Evolutionary conservation across 2,113 vertebrate species (phyloP).

Genomic region (Leiothrix lutea): DNA sequence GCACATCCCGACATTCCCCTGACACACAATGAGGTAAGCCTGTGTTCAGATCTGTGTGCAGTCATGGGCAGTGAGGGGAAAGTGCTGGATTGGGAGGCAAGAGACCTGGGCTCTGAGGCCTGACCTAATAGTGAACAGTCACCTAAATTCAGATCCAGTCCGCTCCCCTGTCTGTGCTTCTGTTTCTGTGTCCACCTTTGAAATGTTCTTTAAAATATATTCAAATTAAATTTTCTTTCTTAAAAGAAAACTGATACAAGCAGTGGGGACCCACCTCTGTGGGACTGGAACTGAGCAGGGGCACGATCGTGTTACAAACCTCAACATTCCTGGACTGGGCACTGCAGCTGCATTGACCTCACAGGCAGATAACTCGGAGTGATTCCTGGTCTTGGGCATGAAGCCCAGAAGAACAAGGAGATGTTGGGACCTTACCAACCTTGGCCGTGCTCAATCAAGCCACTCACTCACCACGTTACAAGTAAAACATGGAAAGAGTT

Average conservation of each 20-base stretch:
- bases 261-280: not conserved
- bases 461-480: rapidly evolving
- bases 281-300: rapidly evolving
- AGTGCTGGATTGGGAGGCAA: not conserved
- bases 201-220: not conserved
- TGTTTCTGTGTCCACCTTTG: not conserved
- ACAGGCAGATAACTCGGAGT: rapidly evolving
- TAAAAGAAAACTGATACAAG: not conserved
- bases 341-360: not conserved
- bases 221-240: not conserved
- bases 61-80: not conserved
- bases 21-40: rapidly evolving
- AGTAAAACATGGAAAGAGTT: not conserved
- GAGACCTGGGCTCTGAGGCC: not conserved
- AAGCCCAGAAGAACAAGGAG: not conserved
- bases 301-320: rapidly evolving
- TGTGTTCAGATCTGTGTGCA: not conserved
- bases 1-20: rapidly evolving
- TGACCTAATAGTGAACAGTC: rapidly evolving
- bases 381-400: not conserved
- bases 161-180: not conserved
- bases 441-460: not conserved
- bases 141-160: not conserved
- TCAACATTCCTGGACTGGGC: not conserved
- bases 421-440: rapidly evolving